phyloP scores from a whole-genome alignment of 2,113 vertebrate species.

The Theristicus caerulescens region DNA sequence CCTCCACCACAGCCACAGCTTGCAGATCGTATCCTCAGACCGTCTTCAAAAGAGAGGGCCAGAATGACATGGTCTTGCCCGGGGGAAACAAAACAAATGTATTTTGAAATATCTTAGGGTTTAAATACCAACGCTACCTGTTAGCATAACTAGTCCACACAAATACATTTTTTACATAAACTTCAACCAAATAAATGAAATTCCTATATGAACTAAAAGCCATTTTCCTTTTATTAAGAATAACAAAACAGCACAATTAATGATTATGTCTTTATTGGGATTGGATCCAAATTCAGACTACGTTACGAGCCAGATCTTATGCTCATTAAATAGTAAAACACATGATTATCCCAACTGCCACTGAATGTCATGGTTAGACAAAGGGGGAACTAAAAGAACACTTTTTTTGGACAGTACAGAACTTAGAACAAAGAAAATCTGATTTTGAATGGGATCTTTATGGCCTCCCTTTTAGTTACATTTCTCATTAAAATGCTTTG shows the following conservation, averaged over 20 bases:
- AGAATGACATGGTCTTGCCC: not conserved
- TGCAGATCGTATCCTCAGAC: not conserved
- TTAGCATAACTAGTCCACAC: not conserved
- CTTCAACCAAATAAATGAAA: not conserved
- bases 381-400: slow-evolving; percentile 22
- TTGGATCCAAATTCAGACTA: slow-evolving; percentile 10
- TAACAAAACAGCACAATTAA: not conserved
- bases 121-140: not conserved
- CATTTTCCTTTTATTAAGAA: not conserved
- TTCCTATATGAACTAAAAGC: not conserved
- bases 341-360: slow-evolving; percentile 19
- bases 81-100: not conserved
- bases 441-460: slow-evolving; percentile 53
- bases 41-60: not conserved
- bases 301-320: not conserved
- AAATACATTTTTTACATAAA: not conserved
- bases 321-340: slow-evolving; percentile 41
- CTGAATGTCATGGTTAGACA: not conserved
- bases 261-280: slow-evolving; percentile 7
- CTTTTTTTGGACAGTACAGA: slow-evolving; percentile 32
- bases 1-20: not conserved
- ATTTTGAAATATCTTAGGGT: not conserved
- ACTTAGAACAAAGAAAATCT: slow-evolving; percentile 45
- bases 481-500: slow-evolving; percentile 77
- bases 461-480: slow-evolving; percentile 71